Percentiles rank a stretch among this genome's conserved stretches.
phyloP scores from a whole-genome alignment of 2,113 vertebrate species.

The Dunckerocampus dactyliophorus region DNA sequence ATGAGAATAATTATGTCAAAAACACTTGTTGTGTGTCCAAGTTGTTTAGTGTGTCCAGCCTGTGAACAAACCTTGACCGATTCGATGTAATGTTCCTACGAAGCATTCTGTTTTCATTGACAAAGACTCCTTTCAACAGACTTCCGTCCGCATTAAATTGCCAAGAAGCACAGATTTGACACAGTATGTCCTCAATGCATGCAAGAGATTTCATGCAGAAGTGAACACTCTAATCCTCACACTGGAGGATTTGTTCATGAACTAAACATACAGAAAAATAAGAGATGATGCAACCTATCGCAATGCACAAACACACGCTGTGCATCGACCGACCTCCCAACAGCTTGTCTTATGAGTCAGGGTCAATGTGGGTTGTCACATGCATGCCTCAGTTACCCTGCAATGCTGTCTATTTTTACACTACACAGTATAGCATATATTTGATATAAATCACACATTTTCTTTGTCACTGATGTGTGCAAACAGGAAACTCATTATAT shows the following conservation, averaged over 20 bases:
- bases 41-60: too few relatives aligned
- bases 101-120: too few relatives aligned
- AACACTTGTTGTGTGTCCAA: too few relatives aligned
- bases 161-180: background rate
- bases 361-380: slow-evolving; percentile 1
- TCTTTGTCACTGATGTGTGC: too few relatives aligned
- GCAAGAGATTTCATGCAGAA: background rate
- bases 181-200: background rate
- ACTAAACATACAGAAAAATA: background rate
- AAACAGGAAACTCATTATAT: too few relatives aligned
- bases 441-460: too few relatives aligned
- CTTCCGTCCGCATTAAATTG: background rate
- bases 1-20: too few relatives aligned
- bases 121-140: background rate
- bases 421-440: background rate
- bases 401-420: background rate
- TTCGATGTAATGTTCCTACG: too few relatives aligned
- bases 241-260: slow-evolving; percentile 1
- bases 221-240: background rate
- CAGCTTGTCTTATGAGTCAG: background rate
- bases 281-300: background rate
- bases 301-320: background rate
- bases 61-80: too few relatives aligned
- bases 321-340: background rate
- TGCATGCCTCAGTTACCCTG: background rate